Evolutionary conservation across 2,888 invertebrate species (phyloP), one percentile per base, ranked within the genome.

Genomic region (Troilus luridus): DNA sequence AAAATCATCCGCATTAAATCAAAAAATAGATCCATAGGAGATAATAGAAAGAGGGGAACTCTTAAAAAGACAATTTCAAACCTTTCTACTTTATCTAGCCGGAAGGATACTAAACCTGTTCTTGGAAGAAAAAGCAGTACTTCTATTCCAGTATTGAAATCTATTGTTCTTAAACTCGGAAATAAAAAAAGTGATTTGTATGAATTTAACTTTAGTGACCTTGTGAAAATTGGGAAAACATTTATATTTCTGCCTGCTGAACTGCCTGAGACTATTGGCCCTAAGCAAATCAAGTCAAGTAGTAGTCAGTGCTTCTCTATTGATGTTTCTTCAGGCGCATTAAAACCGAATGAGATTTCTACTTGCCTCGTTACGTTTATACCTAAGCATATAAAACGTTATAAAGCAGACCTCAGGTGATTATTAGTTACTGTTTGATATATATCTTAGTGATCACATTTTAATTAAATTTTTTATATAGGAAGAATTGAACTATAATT

Each of bases 321-420:
- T 6, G 11, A 62, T 64, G 54, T 64, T 41, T 12, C 21, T 62
- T 54, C 62, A 62, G 88, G 88, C 11, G 54, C n/a, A 17, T 60
- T 88, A 54, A 88, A 64, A 54, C 64, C 88, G 11, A n/a, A 88
- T 41, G 88, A 88, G 24, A 64, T 14, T 17, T 24, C 21, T 8
- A n/a, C 11, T 21, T 88, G 64, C n/a, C 5, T 21, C 8, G 62
- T 88, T 27, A 41, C 41, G 27, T 88, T 88, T 54, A 41, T 27
- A 41, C 88, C 88, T 21, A 88, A 64, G 21, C 88, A 64, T 54
- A 88, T 88, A 17, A 59, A 88, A 17, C 7, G 11, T 27, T 88
- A 88, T 62, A 24, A 64, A 62, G 62, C 62, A 21, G 24, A 60
- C 17, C 10, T 88, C 9, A 88, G 62, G 88, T 88, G 54, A 88